Evolutionary conservation across 1,140 invertebrate species (phyloP), one percentile per base, ranked within the genome.

Genomic region (Heliothis subflexa): DNA sequence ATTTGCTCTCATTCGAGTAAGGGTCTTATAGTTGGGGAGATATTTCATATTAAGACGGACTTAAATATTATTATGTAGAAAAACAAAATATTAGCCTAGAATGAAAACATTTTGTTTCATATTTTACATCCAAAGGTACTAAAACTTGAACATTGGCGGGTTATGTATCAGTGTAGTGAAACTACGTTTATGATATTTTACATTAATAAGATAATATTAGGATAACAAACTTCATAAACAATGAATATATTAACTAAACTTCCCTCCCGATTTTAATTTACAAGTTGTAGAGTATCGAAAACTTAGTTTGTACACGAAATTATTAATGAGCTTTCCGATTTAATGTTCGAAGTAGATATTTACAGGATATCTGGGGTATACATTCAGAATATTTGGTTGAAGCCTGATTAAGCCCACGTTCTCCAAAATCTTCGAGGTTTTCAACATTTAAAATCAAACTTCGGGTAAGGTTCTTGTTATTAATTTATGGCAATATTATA

Each of bases 331-430:
- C 55, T 28, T 59, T 28, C 5, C 2, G 21, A 59, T 28, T 59
- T 12, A 59, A 59, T 59, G 21, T 28, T 59, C 21, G 21, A 59
- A 25, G 55, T 59, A 13, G 55, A 4, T 59, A 25, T 25, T 59
- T 14, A 59, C 5, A 28, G 11, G 55, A 59, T 59, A 57, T 57
- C 54, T 57, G 54, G 54, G 14, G 54, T 9, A 57, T 57, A 57
- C 25, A 57, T 57, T 25, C 18, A 12, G 18, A 25, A 57, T 57
- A 57, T 54, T 54, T 54, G n/a, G 14, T 54, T n/a, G 13, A n/a
- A 54, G 14, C 50, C 50, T 54, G 7, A 54, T 54, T 14, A 54
- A 14, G 50, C 50, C 50, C 7, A 57, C 18, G 18, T 10, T 21
- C 18, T 2, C 10, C 4, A 57, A 57, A 57, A 57, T 57, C 7